phyloP scores from a whole-genome alignment of 2,797 vertebrate species.

The Heliangelus exortis region DNA sequence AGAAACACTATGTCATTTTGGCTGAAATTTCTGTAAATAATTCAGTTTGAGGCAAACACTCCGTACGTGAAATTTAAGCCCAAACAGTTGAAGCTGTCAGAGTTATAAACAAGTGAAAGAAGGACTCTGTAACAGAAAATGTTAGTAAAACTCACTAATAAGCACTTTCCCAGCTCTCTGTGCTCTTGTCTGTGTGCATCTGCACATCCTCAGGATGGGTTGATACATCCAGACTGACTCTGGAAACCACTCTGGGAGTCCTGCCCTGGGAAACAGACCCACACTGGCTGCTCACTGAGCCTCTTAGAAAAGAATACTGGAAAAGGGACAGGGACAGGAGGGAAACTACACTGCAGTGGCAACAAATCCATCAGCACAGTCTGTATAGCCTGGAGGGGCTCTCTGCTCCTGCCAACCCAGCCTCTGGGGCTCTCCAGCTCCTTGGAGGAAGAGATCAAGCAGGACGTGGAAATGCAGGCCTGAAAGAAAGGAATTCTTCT shows the following conservation, averaged over 20 bases:
- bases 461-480: neutral
- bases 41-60: neutral
- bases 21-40: conserved; percentile 1
- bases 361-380: neutral
- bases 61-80: neutral
- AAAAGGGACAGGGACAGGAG: neutral
- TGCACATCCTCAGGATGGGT: neutral
- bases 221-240: neutral
- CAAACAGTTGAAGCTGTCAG: neutral
- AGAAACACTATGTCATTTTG: conserved; percentile 42
- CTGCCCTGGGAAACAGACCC: neutral
- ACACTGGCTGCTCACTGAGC: neutral
- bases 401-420: neutral
- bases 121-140: neutral
- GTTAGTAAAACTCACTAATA: neutral
- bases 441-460: neutral
- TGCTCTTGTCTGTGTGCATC: neutral
- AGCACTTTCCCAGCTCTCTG: neutral
- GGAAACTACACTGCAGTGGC: neutral
- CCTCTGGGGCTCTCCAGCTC: neutral
- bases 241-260: neutral
- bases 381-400: neutral
- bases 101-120: neutral
- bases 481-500: neutral
- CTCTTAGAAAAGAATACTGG: conserved; percentile 25